Conservation (phyloP, 1,140 invertebrate species). For the Drosophila nikananu region DNA sequence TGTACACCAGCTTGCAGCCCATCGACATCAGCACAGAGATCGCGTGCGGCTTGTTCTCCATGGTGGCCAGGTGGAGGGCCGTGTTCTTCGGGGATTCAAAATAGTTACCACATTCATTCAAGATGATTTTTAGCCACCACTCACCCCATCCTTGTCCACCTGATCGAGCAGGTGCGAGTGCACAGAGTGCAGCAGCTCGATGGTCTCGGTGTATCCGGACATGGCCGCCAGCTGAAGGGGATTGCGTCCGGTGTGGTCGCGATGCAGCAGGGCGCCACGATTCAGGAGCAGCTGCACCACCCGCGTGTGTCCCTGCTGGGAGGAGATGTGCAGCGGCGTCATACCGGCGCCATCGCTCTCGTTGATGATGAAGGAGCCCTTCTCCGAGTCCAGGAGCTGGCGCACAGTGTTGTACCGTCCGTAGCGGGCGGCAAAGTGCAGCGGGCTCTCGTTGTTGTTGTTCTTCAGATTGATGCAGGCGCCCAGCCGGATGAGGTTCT, state of each 20-base stretch:
- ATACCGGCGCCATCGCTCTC: constrained; percentile 93
- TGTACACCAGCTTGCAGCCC: constrained; percentile 91
- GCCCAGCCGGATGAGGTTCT: constrained; percentile 92
- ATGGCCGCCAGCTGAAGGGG: constrained; percentile 94
- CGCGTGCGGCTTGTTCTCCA: constrained; percentile 92
- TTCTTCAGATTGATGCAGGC: constrained; percentile 94
- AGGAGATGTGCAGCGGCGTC: constrained; percentile 92
- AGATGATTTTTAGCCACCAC: constrained; percentile 26
- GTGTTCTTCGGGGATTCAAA: constrained; percentile 89
- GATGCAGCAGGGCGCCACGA: constrained; percentile 92
- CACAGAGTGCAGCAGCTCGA: constrained; percentile 92
- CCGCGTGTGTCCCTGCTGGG: constrained; percentile 92
- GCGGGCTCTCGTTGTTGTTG: constrained; percentile 94
- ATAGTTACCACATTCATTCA: neutral
- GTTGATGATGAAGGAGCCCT: constrained; percentile 93
- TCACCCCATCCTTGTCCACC: constrained; percentile 93
- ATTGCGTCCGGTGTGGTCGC: constrained; percentile 93
- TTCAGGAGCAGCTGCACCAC: constrained; percentile 93
- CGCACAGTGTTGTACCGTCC: constrained; percentile 93
- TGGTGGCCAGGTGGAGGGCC: constrained; percentile 92
- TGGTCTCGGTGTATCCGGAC: constrained; percentile 93
- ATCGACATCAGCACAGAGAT: constrained; percentile 91
- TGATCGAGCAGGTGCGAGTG: constrained; percentile 94
- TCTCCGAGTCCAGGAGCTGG: constrained; percentile 92
- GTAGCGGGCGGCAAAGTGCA: constrained; percentile 96